These are phyloP conservation scores for Pandion haliaetus DNA, from an alignment of 2,113 vertebrate genomes.

Conservation along the genomic window DNA sequence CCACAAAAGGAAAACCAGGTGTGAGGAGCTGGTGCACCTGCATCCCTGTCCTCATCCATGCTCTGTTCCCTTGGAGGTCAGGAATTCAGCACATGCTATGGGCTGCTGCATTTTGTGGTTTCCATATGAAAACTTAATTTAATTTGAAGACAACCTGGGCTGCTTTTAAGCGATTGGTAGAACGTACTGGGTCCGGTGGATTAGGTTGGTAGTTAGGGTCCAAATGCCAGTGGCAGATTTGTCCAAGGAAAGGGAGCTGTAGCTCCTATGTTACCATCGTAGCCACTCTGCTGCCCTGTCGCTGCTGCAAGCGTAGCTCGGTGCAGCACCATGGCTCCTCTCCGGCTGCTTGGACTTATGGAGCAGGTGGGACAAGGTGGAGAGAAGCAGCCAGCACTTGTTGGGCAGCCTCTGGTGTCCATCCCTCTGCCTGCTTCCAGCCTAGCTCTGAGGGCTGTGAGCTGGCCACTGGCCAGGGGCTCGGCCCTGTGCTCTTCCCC, in stretches of 20 bases:
- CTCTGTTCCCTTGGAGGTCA: not conserved
- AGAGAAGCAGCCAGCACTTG: not conserved
- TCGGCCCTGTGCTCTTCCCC: not conserved
- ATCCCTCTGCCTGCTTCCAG: not conserved
- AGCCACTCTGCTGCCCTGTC: not conserved
- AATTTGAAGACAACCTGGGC: not conserved
- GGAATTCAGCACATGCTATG: not conserved
- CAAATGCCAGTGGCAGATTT: not conserved
- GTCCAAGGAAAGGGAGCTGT: not conserved
- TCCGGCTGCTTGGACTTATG: not conserved
- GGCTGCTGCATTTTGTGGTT: not conserved
- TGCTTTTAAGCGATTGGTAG: not conserved
- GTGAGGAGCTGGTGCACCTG: not conserved
- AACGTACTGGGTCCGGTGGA: not conserved
- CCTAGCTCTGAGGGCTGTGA: rapidly evolving
- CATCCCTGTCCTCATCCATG: not conserved
- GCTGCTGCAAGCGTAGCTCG: not conserved
- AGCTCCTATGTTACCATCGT: not conserved
- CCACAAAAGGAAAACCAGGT: not conserved
- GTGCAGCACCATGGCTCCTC: not conserved
- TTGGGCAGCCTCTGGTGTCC: not conserved
- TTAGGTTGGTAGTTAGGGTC: not conserved
- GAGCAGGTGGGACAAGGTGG: not conserved
- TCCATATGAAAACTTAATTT: not conserved
- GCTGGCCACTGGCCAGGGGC: not conserved